Evolutionary conservation across 2,797 vertebrate genomes (phyloP).

Genomic region (Hemitrygon akajei): DNA sequence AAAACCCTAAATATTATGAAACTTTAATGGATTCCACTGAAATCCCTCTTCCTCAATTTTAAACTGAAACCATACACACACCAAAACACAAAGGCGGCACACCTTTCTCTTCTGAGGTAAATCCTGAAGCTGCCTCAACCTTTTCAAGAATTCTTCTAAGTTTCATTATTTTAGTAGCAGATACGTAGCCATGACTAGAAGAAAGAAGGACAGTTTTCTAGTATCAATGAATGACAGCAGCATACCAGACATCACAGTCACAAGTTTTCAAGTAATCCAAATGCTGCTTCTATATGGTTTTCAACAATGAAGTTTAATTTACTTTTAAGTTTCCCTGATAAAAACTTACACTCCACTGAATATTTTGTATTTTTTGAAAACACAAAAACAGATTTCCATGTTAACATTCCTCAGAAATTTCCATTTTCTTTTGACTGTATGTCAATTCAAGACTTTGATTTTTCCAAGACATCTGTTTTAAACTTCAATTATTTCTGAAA

Average conservation of each 20-base stretch:
- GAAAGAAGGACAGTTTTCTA: neutral
- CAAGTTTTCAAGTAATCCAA: neutral
- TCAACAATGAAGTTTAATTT: neutral
- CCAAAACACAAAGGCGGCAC: slow-evolving; percentile 28
- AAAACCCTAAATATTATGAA: neutral
- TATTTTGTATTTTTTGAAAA: neutral
- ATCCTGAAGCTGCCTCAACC: slow-evolving; percentile 92
- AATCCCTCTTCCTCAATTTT: neutral
- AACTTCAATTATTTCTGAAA: neutral
- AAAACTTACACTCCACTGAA: neutral
- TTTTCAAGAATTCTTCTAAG: slow-evolving; percentile 94
- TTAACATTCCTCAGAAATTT: neutral
- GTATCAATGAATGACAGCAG: neutral
- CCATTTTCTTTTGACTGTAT: neutral
- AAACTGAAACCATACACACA: neutral
- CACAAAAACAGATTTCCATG: neutral
- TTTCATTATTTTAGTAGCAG: slow-evolving; percentile 98
- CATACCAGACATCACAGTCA: neutral
- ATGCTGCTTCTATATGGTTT: neutral
- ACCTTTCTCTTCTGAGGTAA: slow-evolving; percentile 99
- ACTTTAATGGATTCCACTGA: neutral
- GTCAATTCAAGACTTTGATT: neutral
- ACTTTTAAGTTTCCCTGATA: neutral
- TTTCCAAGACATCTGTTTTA: neutral
- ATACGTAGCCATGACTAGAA: slow-evolving; percentile 88